Base-by-base conservation (phyloP, 2,888 invertebrate genomes). In the Agonopterix subpropinquella region DNA sequence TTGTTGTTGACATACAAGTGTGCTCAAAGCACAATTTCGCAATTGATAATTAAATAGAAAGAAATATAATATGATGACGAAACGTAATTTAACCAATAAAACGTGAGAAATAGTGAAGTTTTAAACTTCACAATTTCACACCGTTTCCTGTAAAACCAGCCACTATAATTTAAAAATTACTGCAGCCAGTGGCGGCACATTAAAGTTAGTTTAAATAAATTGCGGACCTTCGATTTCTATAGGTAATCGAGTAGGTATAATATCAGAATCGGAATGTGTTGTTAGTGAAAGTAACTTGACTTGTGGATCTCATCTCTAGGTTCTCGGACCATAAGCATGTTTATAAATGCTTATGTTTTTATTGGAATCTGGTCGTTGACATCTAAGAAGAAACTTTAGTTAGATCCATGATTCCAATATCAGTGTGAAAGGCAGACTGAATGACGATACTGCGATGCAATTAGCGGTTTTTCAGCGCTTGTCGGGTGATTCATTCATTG, bases 221-320 rank as follows among this genome's bases (percentile, higher is more conserved):
- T 70, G 60, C n/a, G 59, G 47, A 61, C 58, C 60, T 64, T 70
- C 57, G 62, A 64, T 67, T 70, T 70, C 69, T 66, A 28, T 28
- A 58, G 62, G 59, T 55, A 53, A 48, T 64, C 65, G 67, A 28
- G 50, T n/a, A n/a, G n/a, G n/a, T 41, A 28, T 28, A 43, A 45
- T 44, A 11, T 28, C 36, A 10, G 15, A 8, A 41, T 4, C 67
- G 70, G 67, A 71, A 64, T 68, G 58, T 49, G 48, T 58, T 48
- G 53, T 45, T n/a, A 55, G 59, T 54, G 59, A 62, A 59, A 59
- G 59, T 58, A 47, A 48, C 28, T 28, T 28, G 28, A 28, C 28
- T 28, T 28, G 28, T 28, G 28, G 28, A 28, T 28, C 28, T 28
- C 28, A 28, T 28, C 28, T 28, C 28, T 28, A 5, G 28, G 28